Evolutionary conservation across 2,797 vertebrate species (phyloP).

Genomic region (Squalus acanthias): DNA sequence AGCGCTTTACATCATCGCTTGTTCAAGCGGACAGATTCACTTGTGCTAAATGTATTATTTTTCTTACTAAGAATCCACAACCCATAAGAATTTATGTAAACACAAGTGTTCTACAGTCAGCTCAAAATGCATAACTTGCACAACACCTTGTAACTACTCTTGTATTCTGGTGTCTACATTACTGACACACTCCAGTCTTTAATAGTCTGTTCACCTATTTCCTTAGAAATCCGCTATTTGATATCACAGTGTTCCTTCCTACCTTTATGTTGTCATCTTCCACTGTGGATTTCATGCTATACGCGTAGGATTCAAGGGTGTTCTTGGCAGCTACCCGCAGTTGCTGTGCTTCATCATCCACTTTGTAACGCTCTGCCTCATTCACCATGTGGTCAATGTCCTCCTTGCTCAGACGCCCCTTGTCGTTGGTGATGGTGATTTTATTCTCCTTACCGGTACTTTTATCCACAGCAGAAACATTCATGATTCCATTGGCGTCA

Average conservation of each 20-base stretch:
- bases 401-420: constrained; percentile 53
- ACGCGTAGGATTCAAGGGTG: not conserved
- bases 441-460: constrained; percentile 81
- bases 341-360: not conserved
- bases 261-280: constrained; percentile 18
- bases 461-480: constrained; percentile 74
- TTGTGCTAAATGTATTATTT: not conserved
- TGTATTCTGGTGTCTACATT: not conserved
- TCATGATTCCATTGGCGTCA: constrained; percentile 77
- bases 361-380: not conserved
- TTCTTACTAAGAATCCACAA: not conserved
- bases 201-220: not conserved
- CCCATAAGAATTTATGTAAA: not conserved
- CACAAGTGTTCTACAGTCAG: not conserved
- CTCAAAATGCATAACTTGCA: not conserved
- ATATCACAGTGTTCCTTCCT: not conserved
- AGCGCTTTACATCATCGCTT: not conserved
- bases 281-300: constrained; percentile 4
- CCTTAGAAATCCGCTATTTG: not conserved
- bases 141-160: not conserved
- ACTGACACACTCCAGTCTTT: not conserved
- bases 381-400: not conserved
- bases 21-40: not conserved
- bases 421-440: constrained; percentile 84
- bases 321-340: not conserved